Percentiles rank a stretch among this genome's conserved stretches.
phyloP scores from a whole-genome alignment of 2,888 invertebrate species.

The Chloroclystis v-ata region DNA sequence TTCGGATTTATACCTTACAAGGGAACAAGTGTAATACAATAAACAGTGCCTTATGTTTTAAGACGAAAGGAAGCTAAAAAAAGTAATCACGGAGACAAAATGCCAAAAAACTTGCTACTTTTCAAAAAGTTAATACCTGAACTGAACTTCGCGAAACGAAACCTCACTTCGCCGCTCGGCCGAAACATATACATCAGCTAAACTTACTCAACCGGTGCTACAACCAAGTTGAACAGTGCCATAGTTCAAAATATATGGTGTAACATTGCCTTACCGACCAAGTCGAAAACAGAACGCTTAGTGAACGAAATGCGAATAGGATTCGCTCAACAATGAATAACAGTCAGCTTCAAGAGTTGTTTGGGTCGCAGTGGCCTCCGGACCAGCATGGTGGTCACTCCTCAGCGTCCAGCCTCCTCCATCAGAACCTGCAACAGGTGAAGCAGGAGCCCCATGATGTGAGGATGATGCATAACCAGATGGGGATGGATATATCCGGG shows the following conservation, averaged over 20 bases:
- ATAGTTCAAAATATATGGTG: slow-evolving; percentile 62
- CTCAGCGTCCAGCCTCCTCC: slow-evolving; percentile 69
- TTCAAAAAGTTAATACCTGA: slow-evolving; percentile 74
- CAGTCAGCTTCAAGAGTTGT: slow-evolving; percentile 71
- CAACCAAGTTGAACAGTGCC: slow-evolving; percentile 72
- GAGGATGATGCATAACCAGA: slow-evolving; percentile 55
- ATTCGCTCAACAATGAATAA: slow-evolving; percentile 67
- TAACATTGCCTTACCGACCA: slow-evolving; percentile 69
- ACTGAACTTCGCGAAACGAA: slow-evolving; percentile 71
- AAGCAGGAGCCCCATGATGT: slow-evolving; percentile 64
- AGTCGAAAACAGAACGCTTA: slow-evolving; percentile 64
- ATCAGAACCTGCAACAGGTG: slow-evolving; percentile 46
- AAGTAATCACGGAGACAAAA: slow-evolving; percentile 70
- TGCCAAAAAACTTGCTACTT: slow-evolving; percentile 71
- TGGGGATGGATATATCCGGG: slow-evolving; percentile 64
- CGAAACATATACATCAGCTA: slow-evolving; percentile 72
- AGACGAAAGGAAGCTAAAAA: slow-evolving; percentile 52
- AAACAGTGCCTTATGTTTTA: slow-evolving; percentile 72
- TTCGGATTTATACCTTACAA: slow-evolving; percentile 41
- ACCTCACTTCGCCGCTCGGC: slow-evolving; percentile 64
- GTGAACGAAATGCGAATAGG: slow-evolving; percentile 66
- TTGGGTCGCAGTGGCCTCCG: slow-evolving; percentile 75
- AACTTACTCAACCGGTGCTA: slow-evolving; percentile 29
- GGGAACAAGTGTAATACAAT: slow-evolving; percentile 61
- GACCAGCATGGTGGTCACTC: slow-evolving; percentile 71